A percentile compares a stretch with the other conserved stretches of the same genome.
These are phyloP conservation scores for Bimastos eiseni DNA, from an alignment of 2,888 invertebrate genomes.

Conservation along the genomic window DNA sequence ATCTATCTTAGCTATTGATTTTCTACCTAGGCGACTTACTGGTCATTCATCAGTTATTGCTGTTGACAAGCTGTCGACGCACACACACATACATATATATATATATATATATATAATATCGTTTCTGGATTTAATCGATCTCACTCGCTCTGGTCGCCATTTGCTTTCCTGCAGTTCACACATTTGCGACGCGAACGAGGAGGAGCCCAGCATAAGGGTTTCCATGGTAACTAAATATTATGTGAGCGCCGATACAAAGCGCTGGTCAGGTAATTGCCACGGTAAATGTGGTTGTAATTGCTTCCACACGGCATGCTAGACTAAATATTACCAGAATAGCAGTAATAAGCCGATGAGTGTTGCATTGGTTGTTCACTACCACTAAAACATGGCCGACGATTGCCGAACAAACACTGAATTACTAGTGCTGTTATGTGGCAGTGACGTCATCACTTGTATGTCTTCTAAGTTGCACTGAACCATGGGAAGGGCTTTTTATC, in stretches of 20 bases:
- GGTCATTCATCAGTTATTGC: neutral
- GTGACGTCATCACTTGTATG: neutral
- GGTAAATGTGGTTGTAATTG: neutral
- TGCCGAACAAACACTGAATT: neutral
- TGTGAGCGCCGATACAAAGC: neutral
- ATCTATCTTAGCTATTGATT: neutral
- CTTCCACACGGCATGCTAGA: too few species aligned
- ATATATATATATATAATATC: too few species aligned
- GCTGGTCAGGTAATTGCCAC: neutral
- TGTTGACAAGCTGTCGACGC: neutral
- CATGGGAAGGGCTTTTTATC: neutral
- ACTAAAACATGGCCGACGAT: neutral
- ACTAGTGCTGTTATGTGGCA: neutral
- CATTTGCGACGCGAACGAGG: neutral
- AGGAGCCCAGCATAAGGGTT: neutral
- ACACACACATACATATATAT: too few species aligned
- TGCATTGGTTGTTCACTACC: neutral
- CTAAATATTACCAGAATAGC: neutral
- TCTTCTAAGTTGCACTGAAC: neutral
- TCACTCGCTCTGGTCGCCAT: neutral
- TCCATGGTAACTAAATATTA: neutral
- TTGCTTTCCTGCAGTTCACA: slow-evolving; percentile 9
- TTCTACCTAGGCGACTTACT: neutral
- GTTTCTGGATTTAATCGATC: slow-evolving; percentile 2
- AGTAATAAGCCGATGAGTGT: neutral